Percentiles rank a stretch among this genome's conserved stretches.
These are phyloP conservation scores for Muricea muricata DNA, from an alignment of 92 coral and sea anemone species.

Conservation along the genomic window DNA sequence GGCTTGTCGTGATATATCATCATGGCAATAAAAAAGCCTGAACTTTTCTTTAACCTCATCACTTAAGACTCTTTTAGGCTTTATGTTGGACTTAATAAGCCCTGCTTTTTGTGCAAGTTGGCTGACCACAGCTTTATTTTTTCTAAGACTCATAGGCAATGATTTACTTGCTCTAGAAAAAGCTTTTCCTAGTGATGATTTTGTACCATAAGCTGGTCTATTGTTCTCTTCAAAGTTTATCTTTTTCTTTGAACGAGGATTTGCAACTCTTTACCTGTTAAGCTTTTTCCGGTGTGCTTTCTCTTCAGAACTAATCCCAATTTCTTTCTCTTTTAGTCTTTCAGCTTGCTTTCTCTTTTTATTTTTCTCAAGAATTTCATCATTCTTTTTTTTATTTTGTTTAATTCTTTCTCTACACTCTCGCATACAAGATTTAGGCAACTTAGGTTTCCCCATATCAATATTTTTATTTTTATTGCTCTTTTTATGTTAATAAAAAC, in stretches of 20 bases:
- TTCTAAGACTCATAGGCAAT: conserved; percentile 50
- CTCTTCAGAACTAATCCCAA: conserved; percentile 52
- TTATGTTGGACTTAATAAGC: conserved; percentile 56
- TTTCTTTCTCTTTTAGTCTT: conserved; percentile 47
- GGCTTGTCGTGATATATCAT: conserved; percentile 62
- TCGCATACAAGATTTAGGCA: conserved; percentile 50
- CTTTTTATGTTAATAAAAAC: background rate
- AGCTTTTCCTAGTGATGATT: conserved; percentile 62
- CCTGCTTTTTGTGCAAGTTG: conserved; percentile 57
- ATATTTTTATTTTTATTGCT: background rate
- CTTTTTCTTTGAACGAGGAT: conserved; percentile 47
- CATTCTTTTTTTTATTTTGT: conserved; percentile 32
- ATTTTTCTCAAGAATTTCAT: conserved; percentile 46
- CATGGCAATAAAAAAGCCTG: conserved; percentile 40
- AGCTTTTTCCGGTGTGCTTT: conserved; percentile 56
- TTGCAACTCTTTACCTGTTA: conserved; percentile 62
- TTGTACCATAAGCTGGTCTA: conserved; percentile 44
- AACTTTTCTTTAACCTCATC: conserved; percentile 53
- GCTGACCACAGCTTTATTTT: conserved; percentile 58
- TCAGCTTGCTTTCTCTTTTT: conserved; percentile 53
- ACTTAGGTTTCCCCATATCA: conserved; percentile 47
- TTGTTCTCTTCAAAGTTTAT: conserved; percentile 32
- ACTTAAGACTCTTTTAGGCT: conserved; percentile 52
- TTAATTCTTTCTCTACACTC: conserved; percentile 51
- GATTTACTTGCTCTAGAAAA: conserved; percentile 51